Evolutionary conservation across 2,797 vertebrate genomes (phyloP), one percentile per base, ranked within the genome.

Genomic region (Crenichthys baileyi): DNA sequence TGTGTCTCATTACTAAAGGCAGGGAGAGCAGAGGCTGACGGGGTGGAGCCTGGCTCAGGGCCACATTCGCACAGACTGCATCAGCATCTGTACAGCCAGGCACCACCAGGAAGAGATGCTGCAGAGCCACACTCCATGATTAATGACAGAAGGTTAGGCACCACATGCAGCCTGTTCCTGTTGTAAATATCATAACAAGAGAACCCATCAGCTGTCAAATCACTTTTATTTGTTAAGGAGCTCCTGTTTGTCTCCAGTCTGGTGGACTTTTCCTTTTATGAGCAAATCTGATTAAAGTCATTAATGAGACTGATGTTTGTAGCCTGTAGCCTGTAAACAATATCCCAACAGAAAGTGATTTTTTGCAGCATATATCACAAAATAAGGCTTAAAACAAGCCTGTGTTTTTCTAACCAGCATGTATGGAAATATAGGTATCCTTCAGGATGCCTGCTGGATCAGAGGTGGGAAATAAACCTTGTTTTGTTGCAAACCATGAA

Each of bases 31-130:
- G 63, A 82, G 78, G 70, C 72, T 75, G 74, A 75, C 36, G 75
- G 73, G 93, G 93, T 6, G 91, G 93, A 86, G 90, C 82, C 36
- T 90, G 87, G 87, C 89, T 75, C 36, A 77, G 63, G 80, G 73
- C 89, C 79, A 70, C 89, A 75, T 67, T 56, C 75, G 78, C 78
- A 71, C 81, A 77, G 67, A 50, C 75, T 85, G 72, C 80, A 88
- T 65, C 81, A 87, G 82, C 89, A 89, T 91, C 91, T 80, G 92
- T 73, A 83, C 83, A 86, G 86, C 90, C 90, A 93, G 92, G 93
- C 93, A 93, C 89, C 87, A 90, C 93, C 93, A 94, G 94, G 94
- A 94, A 91, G 94, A 88, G 92, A 89, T 79, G 83, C 90, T 87
- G 90, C 89, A 89, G 83, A 79, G 84, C 44, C 61, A n/a, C 71